Conservation (phyloP, 2,888 invertebrate species). For the Coleophora deauratella region DNA sequence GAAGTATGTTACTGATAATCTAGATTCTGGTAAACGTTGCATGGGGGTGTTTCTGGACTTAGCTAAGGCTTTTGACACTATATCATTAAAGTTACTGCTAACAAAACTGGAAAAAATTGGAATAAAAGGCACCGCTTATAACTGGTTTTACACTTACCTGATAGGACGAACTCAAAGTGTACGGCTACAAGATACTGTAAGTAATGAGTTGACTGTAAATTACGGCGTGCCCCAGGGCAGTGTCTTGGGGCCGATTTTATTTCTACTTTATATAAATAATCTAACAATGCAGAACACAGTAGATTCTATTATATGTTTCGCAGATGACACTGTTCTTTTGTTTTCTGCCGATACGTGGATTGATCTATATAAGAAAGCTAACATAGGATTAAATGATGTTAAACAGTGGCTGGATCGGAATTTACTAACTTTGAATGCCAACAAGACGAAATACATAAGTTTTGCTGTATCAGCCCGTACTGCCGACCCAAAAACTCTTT, state of each 20-base stretch:
- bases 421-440: too few relatives aligned
- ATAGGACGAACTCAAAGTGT: background rate
- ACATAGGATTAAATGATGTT: too few relatives aligned
- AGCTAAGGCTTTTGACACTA: background rate
- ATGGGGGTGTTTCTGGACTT: background rate
- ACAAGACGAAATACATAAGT: too few relatives aligned
- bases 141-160: background rate
- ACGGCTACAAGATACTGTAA: background rate
- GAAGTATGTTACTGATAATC: background rate
- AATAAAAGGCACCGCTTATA: background rate
- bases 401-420: too few relatives aligned
- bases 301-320: too few relatives aligned
- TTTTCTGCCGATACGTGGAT: too few relatives aligned
- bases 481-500: too few relatives aligned
- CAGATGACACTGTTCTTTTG: too few relatives aligned
- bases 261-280: too few relatives aligned
- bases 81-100: background rate
- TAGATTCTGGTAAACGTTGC: background rate
- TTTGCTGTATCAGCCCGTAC: too few relatives aligned
- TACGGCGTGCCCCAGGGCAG: conserved; percentile 1
- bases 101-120: background rate
- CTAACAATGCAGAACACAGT: too few relatives aligned
- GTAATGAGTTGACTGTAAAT: background rate
- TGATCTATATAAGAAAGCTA: too few relatives aligned
- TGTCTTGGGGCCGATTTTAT: conserved; percentile 2